Percentiles rank a stretch among this genome's conserved stretches.
These are phyloP conservation scores for Drosophila anomalata DNA, from an alignment of 2,888 invertebrate genomes.

Conservation along the genomic window DNA sequence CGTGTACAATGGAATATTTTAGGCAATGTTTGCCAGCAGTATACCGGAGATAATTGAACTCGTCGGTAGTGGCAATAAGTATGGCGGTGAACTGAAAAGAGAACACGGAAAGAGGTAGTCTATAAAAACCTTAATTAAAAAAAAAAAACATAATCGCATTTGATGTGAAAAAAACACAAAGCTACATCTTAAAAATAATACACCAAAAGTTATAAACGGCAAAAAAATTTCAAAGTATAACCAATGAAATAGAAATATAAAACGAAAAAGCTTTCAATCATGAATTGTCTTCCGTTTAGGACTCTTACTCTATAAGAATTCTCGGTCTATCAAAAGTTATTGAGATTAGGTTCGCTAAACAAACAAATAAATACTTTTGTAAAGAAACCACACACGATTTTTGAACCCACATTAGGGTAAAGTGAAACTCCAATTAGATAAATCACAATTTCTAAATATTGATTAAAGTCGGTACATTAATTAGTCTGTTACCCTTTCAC, in stretches of 20 bases:
- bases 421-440: constrained; percentile 26
- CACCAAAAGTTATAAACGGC: constrained; percentile 28
- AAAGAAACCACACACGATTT: constrained; percentile 40
- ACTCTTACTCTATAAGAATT: constrained; percentile 5
- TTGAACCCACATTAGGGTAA: constrained; percentile 22
- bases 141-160: constrained; percentile 45
- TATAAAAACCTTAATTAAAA: constrained; percentile 69
- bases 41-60: constrained; percentile 99
- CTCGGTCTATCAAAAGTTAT: neutral
- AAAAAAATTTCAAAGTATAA: constrained; percentile 41
- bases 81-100: constrained; percentile 99
- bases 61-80: constrained; percentile 99
- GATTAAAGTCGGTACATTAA: constrained; percentile 49
- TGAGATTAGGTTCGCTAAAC: constrained; percentile 21
- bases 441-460: constrained; percentile 13
- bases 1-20: constrained; percentile 84
- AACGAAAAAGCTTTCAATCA: constrained; percentile 12
- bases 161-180: constrained; percentile 52
- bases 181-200: constrained; percentile 50
- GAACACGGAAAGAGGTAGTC: constrained; percentile 99
- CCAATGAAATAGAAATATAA: constrained; percentile 31
- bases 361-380: constrained; percentile 31
- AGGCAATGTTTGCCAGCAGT: constrained; percentile 99
- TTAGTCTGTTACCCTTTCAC: constrained; percentile 78
- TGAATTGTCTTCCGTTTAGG: constrained; percentile 13